Evolutionary conservation across 2,797 vertebrate species (phyloP).

Genomic region (Sebastes flavidus): DNA sequence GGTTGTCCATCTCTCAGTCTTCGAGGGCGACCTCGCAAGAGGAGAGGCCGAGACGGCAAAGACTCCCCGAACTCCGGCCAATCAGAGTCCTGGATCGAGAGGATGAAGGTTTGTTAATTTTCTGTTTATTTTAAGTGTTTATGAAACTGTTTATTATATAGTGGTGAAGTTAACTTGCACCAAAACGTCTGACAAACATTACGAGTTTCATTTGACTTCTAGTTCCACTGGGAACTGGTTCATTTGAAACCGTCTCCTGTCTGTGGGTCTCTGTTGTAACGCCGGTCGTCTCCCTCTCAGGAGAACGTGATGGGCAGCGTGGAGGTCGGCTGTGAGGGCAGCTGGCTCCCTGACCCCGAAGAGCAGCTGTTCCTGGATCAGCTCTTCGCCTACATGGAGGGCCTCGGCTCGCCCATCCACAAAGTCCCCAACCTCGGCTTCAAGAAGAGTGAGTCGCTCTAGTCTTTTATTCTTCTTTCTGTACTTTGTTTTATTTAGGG

Average conservation of each 20-base stretch:
- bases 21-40: constrained; percentile 84
- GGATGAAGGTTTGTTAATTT: constrained; percentile 77
- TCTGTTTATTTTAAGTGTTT: not conserved
- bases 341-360: constrained; percentile 84
- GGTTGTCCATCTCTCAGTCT: constrained; percentile 83
- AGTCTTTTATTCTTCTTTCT: not conserved
- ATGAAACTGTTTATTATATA: not conserved
- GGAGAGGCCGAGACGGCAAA: constrained; percentile 71
- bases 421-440: constrained; percentile 88
- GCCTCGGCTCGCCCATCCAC: constrained; percentile 79
- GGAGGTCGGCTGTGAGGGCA: constrained; percentile 76
- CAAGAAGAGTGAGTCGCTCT: constrained; percentile 83
- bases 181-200: not conserved
- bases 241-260: too few species aligned
- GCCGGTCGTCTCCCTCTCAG: constrained; percentile 37
- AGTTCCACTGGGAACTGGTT: not conserved
- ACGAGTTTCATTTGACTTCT: not conserved
- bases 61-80: constrained; percentile 69
- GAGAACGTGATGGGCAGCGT: constrained; percentile 83
- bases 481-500: not conserved
- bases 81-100: constrained; percentile 82
- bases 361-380: constrained; percentile 86
- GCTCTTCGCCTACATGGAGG: constrained; percentile 83
- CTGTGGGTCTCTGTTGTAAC: not conserved
- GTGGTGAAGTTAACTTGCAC: not conserved